Base-by-base conservation (phyloP, 2,113 vertebrate species). In the Sphaerodactylus townsendi region DNA sequence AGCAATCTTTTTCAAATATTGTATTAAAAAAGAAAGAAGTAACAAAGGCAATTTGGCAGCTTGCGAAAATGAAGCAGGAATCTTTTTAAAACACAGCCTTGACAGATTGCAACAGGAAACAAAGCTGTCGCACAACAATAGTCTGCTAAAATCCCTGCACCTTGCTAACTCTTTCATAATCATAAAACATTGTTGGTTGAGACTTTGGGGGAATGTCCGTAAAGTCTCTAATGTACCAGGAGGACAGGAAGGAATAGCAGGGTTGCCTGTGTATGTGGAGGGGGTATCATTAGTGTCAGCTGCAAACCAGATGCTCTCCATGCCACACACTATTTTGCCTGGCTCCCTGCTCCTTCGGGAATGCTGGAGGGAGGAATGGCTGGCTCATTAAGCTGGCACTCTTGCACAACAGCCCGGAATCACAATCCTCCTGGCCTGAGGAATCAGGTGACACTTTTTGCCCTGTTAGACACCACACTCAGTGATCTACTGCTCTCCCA, bases 1-100 rank as follows among this genome's bases (percentile, higher is more conserved):
- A 95, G 82, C 80, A 41, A 87, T 66, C 86, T 77, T 81, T 62
- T 94, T 89, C 91, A 91, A 89, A 91, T 88, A 92, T 75, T 91
- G 77, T 74, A 84, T 90, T 89, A 91, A 90, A 59, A 46, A 66
- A 50, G 88, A 83, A 85, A 87, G 86, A 50, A n/a, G 77, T 33
- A 56, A 2, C 0, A n/a, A 73, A 71, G 28, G 37, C 11, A 5
- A 53, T 69, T 11, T 64, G 2, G 2, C 53, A 78, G 83, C 66
- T 37, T 64, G 66, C 59, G 23, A 72, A 79, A 72, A 19, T 64
- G 83, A 79, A 79, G 48, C 33, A 0, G 0, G 1, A 0, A 44
- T 10, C 0, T 0, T 64, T 44, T 56, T 44, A 75, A 85, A 76
- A 65, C 44, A 41, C n/a, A 35, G 59, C 44, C 68, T 66, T 56